A percentile compares a stretch with the other conserved stretches of the same genome.
These are phyloP conservation scores for Euphonia xanthogaster DNA, from an alignment of 2,797 vertebrate genomes.

Conservation along the genomic window DNA sequence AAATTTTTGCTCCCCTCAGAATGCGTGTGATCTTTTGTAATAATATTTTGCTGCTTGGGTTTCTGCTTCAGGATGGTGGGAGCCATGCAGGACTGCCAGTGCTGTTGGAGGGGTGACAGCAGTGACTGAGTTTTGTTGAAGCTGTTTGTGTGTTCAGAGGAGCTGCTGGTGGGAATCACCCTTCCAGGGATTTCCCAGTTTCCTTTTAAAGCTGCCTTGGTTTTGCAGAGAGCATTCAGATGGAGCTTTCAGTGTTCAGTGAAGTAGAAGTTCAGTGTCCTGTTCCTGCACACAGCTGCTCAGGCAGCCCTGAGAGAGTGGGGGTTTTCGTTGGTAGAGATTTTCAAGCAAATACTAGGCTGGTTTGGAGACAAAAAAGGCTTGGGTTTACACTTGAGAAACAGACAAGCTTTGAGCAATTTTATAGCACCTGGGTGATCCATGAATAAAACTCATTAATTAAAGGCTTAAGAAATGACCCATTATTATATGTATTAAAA, in stretches of 20 bases:
- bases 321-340: not conserved
- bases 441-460: not conserved
- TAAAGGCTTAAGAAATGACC: not conserved
- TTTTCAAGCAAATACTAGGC: not conserved
- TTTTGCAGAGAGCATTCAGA: not conserved
- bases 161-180: not conserved
- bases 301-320: not conserved
- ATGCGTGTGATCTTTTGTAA: not conserved
- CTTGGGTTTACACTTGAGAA: not conserved
- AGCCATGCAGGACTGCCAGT: not conserved
- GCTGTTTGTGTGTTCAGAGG: accelerated
- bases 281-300: not conserved
- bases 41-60: not conserved
- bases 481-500: not conserved
- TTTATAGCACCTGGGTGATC: not conserved
- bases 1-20: not conserved
- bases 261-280: not conserved
- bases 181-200: not conserved
- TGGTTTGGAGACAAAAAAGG: not conserved
- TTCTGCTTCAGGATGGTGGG: not conserved
- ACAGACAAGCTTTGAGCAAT: not conserved
- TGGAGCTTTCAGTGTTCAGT: too few relatives aligned
- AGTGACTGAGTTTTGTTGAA: not conserved
- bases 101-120: not conserved
- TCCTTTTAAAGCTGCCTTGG: not conserved